These are phyloP conservation scores for Melinaea menophilus DNA, from an alignment of 2,888 invertebrate species.

Conservation along the genomic window DNA sequence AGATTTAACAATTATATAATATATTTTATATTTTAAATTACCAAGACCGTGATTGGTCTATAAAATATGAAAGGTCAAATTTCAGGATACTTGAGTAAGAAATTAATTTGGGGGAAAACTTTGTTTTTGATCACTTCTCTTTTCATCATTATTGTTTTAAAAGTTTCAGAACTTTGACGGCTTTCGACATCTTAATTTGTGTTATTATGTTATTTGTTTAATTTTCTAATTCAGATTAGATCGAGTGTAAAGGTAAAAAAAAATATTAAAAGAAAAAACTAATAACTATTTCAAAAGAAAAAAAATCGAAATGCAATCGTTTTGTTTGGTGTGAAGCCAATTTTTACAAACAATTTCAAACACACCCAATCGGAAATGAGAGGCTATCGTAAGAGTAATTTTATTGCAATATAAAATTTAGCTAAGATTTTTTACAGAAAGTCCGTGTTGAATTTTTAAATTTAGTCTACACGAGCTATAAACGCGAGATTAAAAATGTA, in stretches of 20 bases:
- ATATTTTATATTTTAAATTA: too few relatives aligned
- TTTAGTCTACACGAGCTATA: constrained; percentile 3
- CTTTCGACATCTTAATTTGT: constrained; percentile 14
- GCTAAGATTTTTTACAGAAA: constrained; percentile 5
- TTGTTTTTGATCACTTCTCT: constrained; percentile 30
- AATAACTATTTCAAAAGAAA: too few relatives aligned
- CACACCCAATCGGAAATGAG: constrained; percentile 19
- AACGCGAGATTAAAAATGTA: not conserved
- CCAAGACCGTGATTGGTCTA: too few relatives aligned
- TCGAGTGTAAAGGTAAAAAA: too few relatives aligned
- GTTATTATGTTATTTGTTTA: not conserved
- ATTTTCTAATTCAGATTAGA: too few relatives aligned
- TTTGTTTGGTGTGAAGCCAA: constrained; percentile 11
- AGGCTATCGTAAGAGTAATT: constrained; percentile 14
- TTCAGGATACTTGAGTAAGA: not conserved
- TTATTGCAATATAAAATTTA: constrained; percentile 14
- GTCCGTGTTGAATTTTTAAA: constrained; percentile 10
- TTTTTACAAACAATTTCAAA: constrained; percentile 12
- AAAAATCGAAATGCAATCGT: not conserved
- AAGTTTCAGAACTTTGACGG: constrained; percentile 13
- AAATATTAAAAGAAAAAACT: too few relatives aligned
- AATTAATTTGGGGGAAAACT: constrained; percentile 27
- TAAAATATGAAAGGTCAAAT: constrained; percentile 14
- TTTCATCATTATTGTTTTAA: constrained; percentile 21
- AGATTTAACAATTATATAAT: too few relatives aligned